A percentile compares a stretch with the other conserved stretches of the same genome.
Conservation (phyloP, 2,113 vertebrate species). For the Centropristis striata region DNA sequence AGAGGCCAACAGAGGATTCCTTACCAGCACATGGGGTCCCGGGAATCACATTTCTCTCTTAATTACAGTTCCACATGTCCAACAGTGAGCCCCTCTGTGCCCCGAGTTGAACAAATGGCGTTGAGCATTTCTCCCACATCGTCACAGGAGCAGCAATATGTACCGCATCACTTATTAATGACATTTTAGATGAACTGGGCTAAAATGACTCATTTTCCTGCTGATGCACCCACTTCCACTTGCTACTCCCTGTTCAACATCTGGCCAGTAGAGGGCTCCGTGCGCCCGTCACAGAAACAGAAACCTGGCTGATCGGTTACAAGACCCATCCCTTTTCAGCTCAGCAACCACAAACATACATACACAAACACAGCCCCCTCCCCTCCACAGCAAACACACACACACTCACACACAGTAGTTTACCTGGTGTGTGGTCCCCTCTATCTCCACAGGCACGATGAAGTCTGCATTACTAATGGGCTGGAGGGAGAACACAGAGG, state of each 20-base stretch:
- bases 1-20: slow-evolving; percentile 66
- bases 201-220: slow-evolving; percentile 42
- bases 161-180: slow-evolving; percentile 21
- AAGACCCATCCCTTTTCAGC: slow-evolving; percentile 73
- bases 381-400: slow-evolving; percentile 11
- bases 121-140: neutral
- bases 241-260: slow-evolving; percentile 25
- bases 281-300: neutral
- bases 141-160: neutral
- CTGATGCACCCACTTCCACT: slow-evolving; percentile 18
- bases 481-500: slow-evolving; percentile 79
- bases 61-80: slow-evolving; percentile 58
- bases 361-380: neutral
- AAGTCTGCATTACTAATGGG: slow-evolving; percentile 96
- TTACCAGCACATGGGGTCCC: slow-evolving; percentile 26
- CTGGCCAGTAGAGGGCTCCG: slow-evolving; percentile 76
- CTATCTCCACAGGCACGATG: slow-evolving; percentile 94
- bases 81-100: neutral
- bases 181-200: neutral
- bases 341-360: slow-evolving; percentile 63
- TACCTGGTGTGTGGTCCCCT: slow-evolving; percentile 96
- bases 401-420: slow-evolving; percentile 47
- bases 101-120: neutral
- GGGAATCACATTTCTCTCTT: slow-evolving; percentile 56
- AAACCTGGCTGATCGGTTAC: slow-evolving; percentile 46